phyloP scores from a whole-genome alignment of 2,113 vertebrate genomes.

The Aleadryas rufinucha region DNA sequence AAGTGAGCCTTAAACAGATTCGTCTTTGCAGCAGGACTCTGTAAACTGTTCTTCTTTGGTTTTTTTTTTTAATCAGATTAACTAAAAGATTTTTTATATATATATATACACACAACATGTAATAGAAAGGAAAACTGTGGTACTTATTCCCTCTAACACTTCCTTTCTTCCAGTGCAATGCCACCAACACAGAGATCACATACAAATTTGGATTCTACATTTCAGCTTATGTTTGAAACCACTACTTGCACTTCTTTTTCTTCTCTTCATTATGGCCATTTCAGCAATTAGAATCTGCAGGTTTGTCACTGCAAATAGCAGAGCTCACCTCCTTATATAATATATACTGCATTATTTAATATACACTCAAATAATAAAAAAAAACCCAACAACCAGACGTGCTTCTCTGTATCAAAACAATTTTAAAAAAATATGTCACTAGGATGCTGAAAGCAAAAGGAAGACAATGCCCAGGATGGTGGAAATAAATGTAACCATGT shows the following conservation, averaged over 20 bases:
- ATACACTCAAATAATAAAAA: neutral
- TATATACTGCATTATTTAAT: neutral
- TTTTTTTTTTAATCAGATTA: neutral
- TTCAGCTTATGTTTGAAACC: neutral
- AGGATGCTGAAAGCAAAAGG: neutral
- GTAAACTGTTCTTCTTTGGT: neutral
- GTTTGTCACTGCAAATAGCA: neutral
- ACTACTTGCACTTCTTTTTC: neutral
- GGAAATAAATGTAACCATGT: neutral
- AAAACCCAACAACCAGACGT: neutral
- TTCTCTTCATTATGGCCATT: neutral
- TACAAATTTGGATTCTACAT: neutral
- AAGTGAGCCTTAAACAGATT: neutral
- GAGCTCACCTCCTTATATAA: neutral
- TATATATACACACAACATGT: fast-evolving
- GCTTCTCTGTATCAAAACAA: neutral
- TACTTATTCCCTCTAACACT: neutral
- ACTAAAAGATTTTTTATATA: neutral
- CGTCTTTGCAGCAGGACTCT: neutral
- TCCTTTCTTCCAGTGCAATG: neutral
- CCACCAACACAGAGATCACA: neutral
- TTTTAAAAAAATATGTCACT: neutral
- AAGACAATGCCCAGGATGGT: neutral
- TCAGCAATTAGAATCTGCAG: neutral
- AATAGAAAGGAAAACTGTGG: neutral